These are phyloP conservation scores for Sebastes schlegelii DNA, from an alignment of 2,113 vertebrate species.

Conservation along the genomic window DNA sequence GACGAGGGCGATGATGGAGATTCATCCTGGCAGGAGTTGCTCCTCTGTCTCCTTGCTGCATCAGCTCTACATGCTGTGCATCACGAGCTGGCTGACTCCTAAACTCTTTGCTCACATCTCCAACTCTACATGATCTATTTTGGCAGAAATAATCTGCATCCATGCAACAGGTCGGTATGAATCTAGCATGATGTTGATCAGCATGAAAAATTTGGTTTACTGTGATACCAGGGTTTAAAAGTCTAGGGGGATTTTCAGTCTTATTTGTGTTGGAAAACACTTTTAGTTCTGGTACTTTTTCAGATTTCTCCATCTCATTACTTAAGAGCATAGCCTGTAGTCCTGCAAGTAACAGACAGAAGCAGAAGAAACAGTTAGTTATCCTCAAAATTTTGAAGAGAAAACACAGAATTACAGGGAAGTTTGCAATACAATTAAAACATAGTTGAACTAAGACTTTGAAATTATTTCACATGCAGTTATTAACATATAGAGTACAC, in stretches of 20 bases:
- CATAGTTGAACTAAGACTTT: not conserved
- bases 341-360: conserved; percentile 19
- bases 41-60: not conserved
- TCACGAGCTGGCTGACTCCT: not conserved
- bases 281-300: conserved; percentile 3
- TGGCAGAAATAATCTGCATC: conserved; percentile 5
- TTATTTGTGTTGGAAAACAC: not conserved
- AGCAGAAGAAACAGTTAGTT: not conserved
- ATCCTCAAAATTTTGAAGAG: too few species aligned
- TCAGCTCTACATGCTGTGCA: not conserved
- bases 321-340: not conserved
- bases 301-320: conserved; percentile 46
- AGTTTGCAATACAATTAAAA: not conserved
- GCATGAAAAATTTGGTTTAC: conserved; percentile 11
- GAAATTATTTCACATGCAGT: not conserved
- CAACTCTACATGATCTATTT: not conserved
- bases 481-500: not conserved
- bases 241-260: not conserved
- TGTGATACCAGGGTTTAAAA: not conserved
- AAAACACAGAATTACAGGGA: not conserved
- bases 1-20: not conserved
- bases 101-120: not conserved
- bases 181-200: not conserved
- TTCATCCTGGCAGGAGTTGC: not conserved
- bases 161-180: not conserved